A percentile compares a stretch with the other conserved stretches of the same genome.
These are phyloP conservation scores for Prinia subflava DNA, from an alignment of 2,113 vertebrate species.

Conservation along the genomic window DNA sequence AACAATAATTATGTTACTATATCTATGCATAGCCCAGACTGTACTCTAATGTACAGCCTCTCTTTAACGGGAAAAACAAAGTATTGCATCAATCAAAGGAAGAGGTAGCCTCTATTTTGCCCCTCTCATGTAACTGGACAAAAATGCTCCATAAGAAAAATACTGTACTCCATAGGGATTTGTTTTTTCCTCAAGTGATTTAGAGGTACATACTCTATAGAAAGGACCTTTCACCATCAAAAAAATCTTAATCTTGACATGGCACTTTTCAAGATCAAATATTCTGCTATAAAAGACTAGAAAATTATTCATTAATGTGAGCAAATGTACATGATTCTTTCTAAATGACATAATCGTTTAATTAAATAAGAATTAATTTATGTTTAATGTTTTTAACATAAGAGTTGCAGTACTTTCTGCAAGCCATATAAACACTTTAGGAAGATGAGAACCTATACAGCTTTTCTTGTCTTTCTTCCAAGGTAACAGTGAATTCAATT, in stretches of 20 bases:
- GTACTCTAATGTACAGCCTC: neutral
- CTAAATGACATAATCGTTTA: neutral
- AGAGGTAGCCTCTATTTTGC: neutral
- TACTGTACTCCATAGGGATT: neutral
- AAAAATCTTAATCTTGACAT: neutral
- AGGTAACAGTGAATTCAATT: neutral
- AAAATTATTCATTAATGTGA: neutral
- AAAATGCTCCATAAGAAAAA: neutral
- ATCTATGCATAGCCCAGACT: neutral
- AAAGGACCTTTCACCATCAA: neutral
- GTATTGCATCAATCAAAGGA: neutral
- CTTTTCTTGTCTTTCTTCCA: neutral
- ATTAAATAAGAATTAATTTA: neutral
- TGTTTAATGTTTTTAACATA: neutral
- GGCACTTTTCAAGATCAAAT: neutral
- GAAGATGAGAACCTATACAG: neutral
- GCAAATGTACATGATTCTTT: neutral
- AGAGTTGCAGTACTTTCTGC: neutral
- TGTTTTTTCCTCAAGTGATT: neutral
- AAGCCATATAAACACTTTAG: neutral
- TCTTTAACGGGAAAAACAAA: neutral
- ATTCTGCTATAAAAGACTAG: neutral
- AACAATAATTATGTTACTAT: neutral
- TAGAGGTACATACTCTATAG: neutral
- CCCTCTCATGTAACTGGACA: neutral